Conservation (phyloP, 2,113 vertebrate species). For the Gymnocephalus cernua region DNA sequence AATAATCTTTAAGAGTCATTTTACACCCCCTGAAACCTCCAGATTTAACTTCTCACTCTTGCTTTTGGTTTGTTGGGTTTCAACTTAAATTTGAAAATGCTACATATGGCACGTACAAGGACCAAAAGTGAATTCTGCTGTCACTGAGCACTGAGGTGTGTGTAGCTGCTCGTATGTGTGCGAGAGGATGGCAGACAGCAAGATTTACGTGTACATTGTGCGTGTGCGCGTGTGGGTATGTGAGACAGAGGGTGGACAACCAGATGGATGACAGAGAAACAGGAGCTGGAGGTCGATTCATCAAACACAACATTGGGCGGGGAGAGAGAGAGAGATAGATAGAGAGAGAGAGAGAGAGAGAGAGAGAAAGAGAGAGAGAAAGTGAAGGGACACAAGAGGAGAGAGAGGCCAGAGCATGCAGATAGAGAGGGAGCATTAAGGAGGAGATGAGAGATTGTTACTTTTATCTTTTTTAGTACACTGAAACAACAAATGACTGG, state of each 20-base stretch:
- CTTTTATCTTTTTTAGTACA: constrained; percentile 61
- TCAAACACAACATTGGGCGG: constrained; percentile 75
- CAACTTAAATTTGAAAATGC: not conserved
- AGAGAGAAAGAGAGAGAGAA: constrained; percentile 15
- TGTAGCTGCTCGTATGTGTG: constrained; percentile 9
- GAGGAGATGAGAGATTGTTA: constrained; percentile 63
- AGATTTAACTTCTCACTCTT: not conserved
- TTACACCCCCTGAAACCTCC: not conserved
- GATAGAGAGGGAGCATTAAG: constrained; percentile 46
- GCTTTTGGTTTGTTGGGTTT: not conserved
- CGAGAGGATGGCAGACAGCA: constrained; percentile 37
- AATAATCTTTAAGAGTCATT: not conserved
- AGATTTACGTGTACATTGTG: constrained; percentile 24
- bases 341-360: constrained; percentile 12
- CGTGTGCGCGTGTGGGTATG: constrained; percentile 39
- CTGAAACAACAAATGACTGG: constrained; percentile 60
- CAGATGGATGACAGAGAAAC: constrained; percentile 82
- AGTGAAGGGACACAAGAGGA: constrained; percentile 8
- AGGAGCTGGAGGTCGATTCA: constrained; percentile 78
- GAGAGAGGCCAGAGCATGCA: constrained; percentile 43
- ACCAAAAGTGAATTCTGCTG: constrained; percentile 4
- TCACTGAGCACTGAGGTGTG: not conserved
- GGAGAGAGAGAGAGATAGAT: constrained; percentile 38
- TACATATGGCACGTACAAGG: not conserved
- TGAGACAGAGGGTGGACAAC: constrained; percentile 79